Percentiles rank a stretch among this genome's conserved stretches.
Conservation (phyloP, 2,888 invertebrate species). For the Pammene fasciana region DNA sequence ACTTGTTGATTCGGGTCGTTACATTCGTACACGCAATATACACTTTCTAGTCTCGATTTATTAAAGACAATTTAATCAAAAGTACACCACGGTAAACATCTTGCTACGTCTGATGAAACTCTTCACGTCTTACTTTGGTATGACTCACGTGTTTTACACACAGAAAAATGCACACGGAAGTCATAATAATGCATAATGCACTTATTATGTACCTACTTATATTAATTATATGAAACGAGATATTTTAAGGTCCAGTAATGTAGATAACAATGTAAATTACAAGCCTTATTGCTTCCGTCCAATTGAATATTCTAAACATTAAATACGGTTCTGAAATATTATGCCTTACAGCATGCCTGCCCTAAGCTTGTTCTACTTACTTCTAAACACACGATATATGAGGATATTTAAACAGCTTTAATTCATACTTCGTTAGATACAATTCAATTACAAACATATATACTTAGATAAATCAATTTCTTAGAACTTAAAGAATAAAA, state of each 20-base stretch:
- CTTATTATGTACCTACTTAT: neutral
- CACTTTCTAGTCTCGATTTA: slow-evolving; percentile 81
- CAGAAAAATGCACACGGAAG: slow-evolving; percentile 8
- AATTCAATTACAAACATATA: too few relatives aligned
- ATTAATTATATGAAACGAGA: slow-evolving; percentile 13
- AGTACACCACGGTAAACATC: slow-evolving; percentile 22
- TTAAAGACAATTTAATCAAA: slow-evolving; percentile 60
- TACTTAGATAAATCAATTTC: too few relatives aligned
- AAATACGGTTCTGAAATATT: slow-evolving; percentile 30
- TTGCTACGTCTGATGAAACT: slow-evolving; percentile 14
- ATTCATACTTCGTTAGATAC: too few relatives aligned
- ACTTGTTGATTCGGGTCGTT: slow-evolving; percentile 57
- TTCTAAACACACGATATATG: too few relatives aligned
- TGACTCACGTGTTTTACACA: neutral
- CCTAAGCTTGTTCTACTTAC: neutral
- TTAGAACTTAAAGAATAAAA: too few relatives aligned
- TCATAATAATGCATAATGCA: slow-evolving; percentile 17
- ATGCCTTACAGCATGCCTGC: neutral
- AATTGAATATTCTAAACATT: slow-evolving; percentile 46
- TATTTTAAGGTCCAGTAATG: slow-evolving; percentile 36
- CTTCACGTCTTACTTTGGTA: slow-evolving; percentile 13
- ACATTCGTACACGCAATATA: slow-evolving; percentile 64
- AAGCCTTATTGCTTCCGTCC: slow-evolving; percentile 76
- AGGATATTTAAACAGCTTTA: too few relatives aligned
- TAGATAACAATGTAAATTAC: slow-evolving; percentile 48